Evolutionary conservation across 2,113 vertebrate genomes (phyloP), one percentile per base, ranked within the genome.

Genomic region (Cricetomys ansorgei): DNA sequence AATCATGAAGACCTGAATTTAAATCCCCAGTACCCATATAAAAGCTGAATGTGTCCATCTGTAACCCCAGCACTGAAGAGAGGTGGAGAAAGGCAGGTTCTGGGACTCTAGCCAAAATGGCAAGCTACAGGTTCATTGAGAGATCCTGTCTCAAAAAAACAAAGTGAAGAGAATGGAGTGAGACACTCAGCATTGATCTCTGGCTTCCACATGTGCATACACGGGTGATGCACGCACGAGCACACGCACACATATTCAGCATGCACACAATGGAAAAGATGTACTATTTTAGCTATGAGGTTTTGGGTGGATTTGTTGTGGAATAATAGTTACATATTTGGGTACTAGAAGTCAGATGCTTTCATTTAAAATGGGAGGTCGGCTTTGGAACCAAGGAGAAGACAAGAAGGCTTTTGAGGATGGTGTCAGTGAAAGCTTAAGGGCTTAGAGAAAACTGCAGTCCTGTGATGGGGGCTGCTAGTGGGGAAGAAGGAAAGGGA

Each of bases 351-450:
- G 3, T 75, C 43, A 88, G 25, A 29, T 69, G 53, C 50, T 72
- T 37, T 73, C 34, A 59, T 53, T 89, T 9, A 57, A 81, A 76
- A 48, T n/a, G 25, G 45, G 69, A 13, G 17, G 40, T 2, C 91
- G 9, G 17, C 29, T 88, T 94, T 62, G 72, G 86, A 90, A 85
- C 50, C 27, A 80, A 92, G 53, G 27, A 89, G 72, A 83, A 87
- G 29, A 10, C 29, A 3, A 37, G 73, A 55, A 90, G 10, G 8
- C 83, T 13, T 72, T 72, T 80, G 29, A 81, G 40, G 50, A 48
- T 1, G 65, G 31, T 17, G 9, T 34, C 57, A 29, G 13, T n/a
- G 11, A 92, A 89, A 37, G 9, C 10, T 80, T 72, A 83, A 90
- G 73, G 40, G 13, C 31, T 83, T 19, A 57, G 23, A 75, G 31